Evolutionary conservation across 2,888 invertebrate genomes (phyloP).

Genomic region (Drosophila phalerata): DNA sequence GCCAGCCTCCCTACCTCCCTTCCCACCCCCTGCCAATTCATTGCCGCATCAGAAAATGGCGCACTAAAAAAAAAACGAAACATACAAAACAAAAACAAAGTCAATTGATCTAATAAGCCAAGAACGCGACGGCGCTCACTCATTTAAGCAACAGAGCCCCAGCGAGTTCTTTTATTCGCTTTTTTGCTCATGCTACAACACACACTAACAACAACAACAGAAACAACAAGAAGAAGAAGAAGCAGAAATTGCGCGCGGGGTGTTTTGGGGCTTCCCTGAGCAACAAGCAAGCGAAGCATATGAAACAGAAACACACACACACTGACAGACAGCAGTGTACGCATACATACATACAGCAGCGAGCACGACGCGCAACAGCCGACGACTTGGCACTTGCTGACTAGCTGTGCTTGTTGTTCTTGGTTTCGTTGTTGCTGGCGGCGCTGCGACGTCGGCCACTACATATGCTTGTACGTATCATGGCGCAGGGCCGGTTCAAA

Average conservation of each 20-base stretch:
- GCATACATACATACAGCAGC: slow-evolving; percentile 26
- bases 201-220: slow-evolving; percentile 9
- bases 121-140: slow-evolving; percentile 58
- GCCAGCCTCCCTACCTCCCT: background rate
- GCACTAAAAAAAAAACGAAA: slow-evolving; percentile 41
- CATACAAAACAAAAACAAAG: slow-evolving; percentile 50
- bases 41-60: slow-evolving; percentile 51
- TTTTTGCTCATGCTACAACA: slow-evolving; percentile 47
- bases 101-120: slow-evolving; percentile 77
- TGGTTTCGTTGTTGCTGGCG: slow-evolving; percentile 52
- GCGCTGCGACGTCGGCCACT: slow-evolving; percentile 33
- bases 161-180: slow-evolving; percentile 51
- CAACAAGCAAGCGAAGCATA: slow-evolving; percentile 48
- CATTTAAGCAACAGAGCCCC: slow-evolving; percentile 51
- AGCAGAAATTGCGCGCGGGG: slow-evolving; percentile 57
- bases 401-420: slow-evolving; percentile 55
- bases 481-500: slow-evolving; percentile 64
- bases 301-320: slow-evolving; percentile 28
- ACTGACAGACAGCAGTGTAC: slow-evolving; percentile 20
- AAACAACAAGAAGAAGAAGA: slow-evolving; percentile 56
- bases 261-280: slow-evolving; percentile 71
- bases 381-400: slow-evolving; percentile 77
- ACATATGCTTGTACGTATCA: slow-evolving; percentile 41
- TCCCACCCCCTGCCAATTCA: slow-evolving; percentile 16
- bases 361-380: slow-evolving; percentile 62